Conservation (phyloP, 2,113 vertebrate species). For the Cairina moschata region DNA sequence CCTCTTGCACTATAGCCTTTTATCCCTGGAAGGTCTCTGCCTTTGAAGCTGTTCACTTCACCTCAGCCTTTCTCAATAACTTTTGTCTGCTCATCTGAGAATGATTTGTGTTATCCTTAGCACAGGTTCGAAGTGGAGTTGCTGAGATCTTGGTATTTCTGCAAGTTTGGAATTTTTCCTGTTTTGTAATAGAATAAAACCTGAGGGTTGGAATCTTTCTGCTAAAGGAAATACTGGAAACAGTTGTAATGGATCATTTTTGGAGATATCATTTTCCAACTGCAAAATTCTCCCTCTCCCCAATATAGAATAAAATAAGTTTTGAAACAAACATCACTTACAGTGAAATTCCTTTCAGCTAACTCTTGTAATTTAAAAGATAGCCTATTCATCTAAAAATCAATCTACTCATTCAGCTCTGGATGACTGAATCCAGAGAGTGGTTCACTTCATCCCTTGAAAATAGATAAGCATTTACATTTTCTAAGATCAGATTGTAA, state of each 20-base stretch:
- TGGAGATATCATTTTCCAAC: neutral
- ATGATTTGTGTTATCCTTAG: too few species aligned
- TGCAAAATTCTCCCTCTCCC: accelerated
- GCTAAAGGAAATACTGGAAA: neutral
- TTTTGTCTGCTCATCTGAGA: neutral
- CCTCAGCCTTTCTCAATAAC: neutral
- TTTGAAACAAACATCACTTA: neutral
- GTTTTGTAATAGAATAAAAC: neutral
- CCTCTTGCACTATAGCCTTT: neutral
- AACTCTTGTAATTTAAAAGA: neutral
- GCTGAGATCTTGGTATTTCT: neutral
- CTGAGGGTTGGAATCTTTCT: neutral
- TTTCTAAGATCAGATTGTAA: neutral
- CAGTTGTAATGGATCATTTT: neutral
- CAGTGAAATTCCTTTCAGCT: neutral
- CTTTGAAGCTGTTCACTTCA: neutral
- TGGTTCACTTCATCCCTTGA: neutral
- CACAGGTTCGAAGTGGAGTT: neutral
- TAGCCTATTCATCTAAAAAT: neutral
- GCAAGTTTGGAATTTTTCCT: neutral
- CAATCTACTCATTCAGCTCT: neutral
- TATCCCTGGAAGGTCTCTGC: neutral
- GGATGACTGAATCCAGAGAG: neutral
- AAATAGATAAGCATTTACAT: neutral
- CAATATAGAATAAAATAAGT: neutral